Conservation (phyloP, 2,888 invertebrate genomes). For the Athripsodes cinereus region DNA sequence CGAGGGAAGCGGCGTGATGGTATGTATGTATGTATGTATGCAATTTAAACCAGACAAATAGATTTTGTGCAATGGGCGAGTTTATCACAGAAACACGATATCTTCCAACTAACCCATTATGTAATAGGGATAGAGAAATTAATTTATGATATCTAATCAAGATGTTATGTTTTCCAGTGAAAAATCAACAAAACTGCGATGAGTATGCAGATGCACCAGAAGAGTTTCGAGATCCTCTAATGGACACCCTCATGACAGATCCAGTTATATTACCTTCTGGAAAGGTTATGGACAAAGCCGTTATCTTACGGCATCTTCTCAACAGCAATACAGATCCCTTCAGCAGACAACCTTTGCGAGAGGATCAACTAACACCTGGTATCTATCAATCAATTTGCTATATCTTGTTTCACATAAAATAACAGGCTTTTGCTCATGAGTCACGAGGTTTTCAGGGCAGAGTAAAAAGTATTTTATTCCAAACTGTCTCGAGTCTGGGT, state of each 20-base stretch:
- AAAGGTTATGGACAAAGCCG: conserved; percentile 87
- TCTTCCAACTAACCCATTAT: no score
- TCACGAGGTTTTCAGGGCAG: no score
- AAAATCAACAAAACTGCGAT: conserved; percentile 82
- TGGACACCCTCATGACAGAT: conserved; percentile 96
- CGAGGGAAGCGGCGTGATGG: no score
- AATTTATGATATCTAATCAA: no score
- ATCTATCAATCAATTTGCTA: conserved; percentile 31
- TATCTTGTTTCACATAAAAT: background rate
- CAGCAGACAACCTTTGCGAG: conserved; percentile 90
- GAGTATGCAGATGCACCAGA: conserved; percentile 95
- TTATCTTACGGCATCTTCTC: conserved; percentile 87
- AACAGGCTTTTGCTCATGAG: background rate
- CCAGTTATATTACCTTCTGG: conserved; percentile 91
- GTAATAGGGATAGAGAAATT: no score
- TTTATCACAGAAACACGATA: no score
- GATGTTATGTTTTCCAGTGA: conserved; percentile 40
- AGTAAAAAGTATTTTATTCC: no score
- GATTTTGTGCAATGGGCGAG: no score
- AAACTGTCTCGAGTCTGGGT: no score
- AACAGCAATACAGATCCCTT: conserved; percentile 98
- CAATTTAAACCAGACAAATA: no score
- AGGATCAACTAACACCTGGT: conserved; percentile 90
- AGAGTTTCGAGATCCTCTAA: conserved; percentile 92
- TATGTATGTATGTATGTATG: conserved; percentile 1